Evolutionary conservation across 2,797 vertebrate genomes (phyloP).

Genomic region (Urophycis tenuis): DNA sequence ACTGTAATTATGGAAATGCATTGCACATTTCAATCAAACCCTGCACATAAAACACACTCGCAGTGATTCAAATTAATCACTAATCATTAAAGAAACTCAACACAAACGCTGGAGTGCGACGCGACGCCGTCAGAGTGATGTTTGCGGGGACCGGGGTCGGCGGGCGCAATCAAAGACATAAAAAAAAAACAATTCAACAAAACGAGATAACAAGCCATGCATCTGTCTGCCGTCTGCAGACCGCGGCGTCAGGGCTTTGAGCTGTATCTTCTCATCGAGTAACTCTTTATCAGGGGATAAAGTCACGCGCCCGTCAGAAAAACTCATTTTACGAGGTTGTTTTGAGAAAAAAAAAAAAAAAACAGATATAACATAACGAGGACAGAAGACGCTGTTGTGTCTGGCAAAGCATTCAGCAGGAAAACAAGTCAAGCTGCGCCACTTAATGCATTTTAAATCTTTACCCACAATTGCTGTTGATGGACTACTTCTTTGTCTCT

Average conservation of each 20-base stretch:
- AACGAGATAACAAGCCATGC: conserved; percentile 50
- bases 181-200: conserved; percentile 43
- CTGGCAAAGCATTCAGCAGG: not conserved
- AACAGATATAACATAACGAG: not conserved
- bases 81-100: conserved; percentile 60
- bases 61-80: conserved; percentile 64
- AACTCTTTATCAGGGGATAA: conserved; percentile 9
- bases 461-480: conserved; percentile 11
- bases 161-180: conserved; percentile 42
- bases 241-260: conserved; percentile 10
- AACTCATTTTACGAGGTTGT: conserved; percentile 14
- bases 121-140: conserved; percentile 46
- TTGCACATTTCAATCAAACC: conserved; percentile 64
- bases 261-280: conserved; percentile 30
- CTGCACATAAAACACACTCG: conserved; percentile 57
- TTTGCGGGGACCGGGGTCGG: conserved; percentile 38
- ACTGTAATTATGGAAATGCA: conserved; percentile 63
- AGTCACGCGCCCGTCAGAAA: conserved; percentile 20
- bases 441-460: conserved; percentile 12
- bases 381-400: not conserved
- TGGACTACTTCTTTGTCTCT: conserved; percentile 23
- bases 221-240: conserved; percentile 24
- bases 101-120: conserved; percentile 53
- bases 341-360: not conserved
- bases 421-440: conserved; percentile 5